Evolutionary conservation across 2,797 vertebrate species (phyloP), one percentile per base, ranked within the genome.

Genomic region (Eulemur albifrons): DNA sequence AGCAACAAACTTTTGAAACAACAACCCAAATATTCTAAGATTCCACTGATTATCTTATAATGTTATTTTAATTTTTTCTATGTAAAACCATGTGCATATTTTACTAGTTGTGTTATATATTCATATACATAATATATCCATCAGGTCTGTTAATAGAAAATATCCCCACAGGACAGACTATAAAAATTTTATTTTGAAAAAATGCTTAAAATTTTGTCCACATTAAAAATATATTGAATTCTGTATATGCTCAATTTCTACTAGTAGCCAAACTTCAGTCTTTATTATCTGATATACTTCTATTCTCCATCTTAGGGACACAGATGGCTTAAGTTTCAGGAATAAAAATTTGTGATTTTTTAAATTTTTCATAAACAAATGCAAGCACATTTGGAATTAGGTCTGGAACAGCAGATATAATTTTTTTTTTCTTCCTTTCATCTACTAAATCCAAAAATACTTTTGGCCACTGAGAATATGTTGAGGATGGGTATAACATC

Each of bases 301-400:
- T 98, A 99, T 99, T 99, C 98, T 99, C 98, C 98, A 99, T 99
- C 99, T 99, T 99, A 99, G 99, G 99, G 99, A 99, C 99, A 99
- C 99, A 99, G 99, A 99, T 99, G 99, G 99, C 99, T 99, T 99
- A 99, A 99, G 99, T 99, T 99, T 99, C 99, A 99, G 99, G 99
- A 99, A 99, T 99, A 99, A 99, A 99, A 99, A 98, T 61, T 90
- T 77, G 5, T 35, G 95, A 63, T 43, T 92, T 82, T 95, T 45
- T 32, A 40, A 67, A 65, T 98, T 98, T 98, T 98, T 98, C 98
- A 98, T 98, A 98, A 99, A 99, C 99, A 99, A 99, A 99, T 99
- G 99, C 99, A 98, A 99, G 99, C 98, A 99, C 99, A 99, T 99
- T 99, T 99, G 99, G 99, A 99, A 99, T 99, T 99, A 99, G 99